Conservation (phyloP, 2,797 vertebrate species). For the Atherinosoma microstoma region DNA sequence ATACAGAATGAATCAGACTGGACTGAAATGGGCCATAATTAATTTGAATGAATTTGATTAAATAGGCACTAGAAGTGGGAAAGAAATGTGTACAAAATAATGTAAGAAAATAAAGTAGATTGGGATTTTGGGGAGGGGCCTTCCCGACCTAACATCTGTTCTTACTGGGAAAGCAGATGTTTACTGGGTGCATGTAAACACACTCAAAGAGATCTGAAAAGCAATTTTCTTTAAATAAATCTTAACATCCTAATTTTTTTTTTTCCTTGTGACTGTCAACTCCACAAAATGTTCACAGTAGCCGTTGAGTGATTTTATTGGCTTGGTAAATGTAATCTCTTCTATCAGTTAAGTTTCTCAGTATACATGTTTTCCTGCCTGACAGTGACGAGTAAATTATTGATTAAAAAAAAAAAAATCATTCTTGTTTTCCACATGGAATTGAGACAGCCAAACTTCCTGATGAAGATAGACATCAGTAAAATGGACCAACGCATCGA, state of each 20-base stretch:
- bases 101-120: too few relatives aligned
- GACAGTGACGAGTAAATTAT: not conserved
- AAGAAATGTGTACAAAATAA: too few relatives aligned
- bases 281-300: slow-evolving; percentile 5
- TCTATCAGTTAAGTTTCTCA: not conserved
- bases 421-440: not conserved
- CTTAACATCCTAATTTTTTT: not conserved
- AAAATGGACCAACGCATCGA: not conserved
- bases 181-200: slow-evolving; percentile 11
- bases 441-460: not conserved
- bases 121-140: too few relatives aligned
- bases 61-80: too few relatives aligned
- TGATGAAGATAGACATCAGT: not conserved
- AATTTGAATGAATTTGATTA: too few relatives aligned
- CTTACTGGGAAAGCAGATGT: not conserved
- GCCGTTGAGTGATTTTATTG: not conserved
- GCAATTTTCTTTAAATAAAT: not conserved
- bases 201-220: not conserved
- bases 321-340: not conserved
- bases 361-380: slow-evolving; percentile 11
- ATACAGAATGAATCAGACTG: too few relatives aligned
- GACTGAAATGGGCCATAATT: too few relatives aligned
- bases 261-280: not conserved
- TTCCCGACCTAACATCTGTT: not conserved
- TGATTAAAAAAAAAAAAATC: not conserved